Evolutionary conservation across 2,888 invertebrate genomes (phyloP).

Genomic region (Chrysopilus asiliformis): DNA sequence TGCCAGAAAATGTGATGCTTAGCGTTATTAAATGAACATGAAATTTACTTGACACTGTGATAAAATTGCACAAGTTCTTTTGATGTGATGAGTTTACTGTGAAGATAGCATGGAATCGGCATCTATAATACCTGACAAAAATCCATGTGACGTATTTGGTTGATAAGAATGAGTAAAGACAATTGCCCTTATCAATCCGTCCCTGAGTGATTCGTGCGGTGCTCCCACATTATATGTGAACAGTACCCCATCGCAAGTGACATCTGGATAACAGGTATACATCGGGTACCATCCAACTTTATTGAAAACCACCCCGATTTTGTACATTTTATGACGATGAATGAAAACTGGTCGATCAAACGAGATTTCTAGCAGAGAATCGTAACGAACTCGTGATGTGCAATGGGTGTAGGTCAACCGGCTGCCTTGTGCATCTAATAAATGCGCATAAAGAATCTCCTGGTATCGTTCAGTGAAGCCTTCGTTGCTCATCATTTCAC

Average conservation of each 20-base stretch:
- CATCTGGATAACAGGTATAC: constrained; percentile 55
- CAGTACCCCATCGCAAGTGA: constrained; percentile 54
- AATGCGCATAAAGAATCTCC: constrained; percentile 68
- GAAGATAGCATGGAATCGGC: no score
- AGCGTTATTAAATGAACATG: no score
- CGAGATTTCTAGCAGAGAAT: constrained; percentile 61
- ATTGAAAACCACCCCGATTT: constrained; percentile 70
- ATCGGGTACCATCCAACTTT: constrained; percentile 71
- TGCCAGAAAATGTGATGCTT: no score
- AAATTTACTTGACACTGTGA: no score
- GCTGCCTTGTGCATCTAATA: constrained; percentile 66
- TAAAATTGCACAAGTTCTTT: no score
- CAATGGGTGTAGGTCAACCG: constrained; percentile 72
- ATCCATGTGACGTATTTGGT: no score
- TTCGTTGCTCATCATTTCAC: constrained; percentile 31
- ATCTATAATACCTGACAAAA: no score
- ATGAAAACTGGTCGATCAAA: constrained; percentile 71
- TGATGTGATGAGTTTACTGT: no score
- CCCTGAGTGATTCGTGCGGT: constrained; percentile 55
- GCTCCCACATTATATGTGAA: constrained; percentile 65
- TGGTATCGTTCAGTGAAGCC: constrained; percentile 43
- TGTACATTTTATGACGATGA: constrained; percentile 54
- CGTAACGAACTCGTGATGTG: constrained; percentile 59
- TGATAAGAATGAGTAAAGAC: constrained; percentile 46
- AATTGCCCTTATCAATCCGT: constrained; percentile 65